These are phyloP conservation scores for Homarus americanus DNA, from an alignment of 1,140 invertebrate species.

Conservation along the genomic window DNA sequence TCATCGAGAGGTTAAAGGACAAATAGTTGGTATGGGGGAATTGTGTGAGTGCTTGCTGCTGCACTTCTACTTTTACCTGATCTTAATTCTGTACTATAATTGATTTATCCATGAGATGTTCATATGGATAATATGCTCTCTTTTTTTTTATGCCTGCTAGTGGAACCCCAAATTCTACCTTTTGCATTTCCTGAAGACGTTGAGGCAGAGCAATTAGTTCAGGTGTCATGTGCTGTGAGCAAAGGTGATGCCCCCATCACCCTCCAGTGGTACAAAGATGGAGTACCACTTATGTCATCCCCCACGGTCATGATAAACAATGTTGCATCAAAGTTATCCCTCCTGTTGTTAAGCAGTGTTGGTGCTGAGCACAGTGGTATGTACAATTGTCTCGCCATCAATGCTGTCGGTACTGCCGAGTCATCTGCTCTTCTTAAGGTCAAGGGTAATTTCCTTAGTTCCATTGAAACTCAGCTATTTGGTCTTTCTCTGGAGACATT, in stretches of 20 bases:
- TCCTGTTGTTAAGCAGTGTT: constrained; percentile 74
- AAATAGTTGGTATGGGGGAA: too few species aligned
- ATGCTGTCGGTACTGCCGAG: constrained; percentile 76
- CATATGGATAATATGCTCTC: background rate
- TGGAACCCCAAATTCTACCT: constrained; percentile 67
- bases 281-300: constrained; percentile 76
- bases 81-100: background rate
- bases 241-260: constrained; percentile 78
- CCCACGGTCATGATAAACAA: constrained; percentile 77
- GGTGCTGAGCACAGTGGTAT: constrained; percentile 76
- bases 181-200: constrained; percentile 73
- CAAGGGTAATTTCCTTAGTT: constrained; percentile 70
- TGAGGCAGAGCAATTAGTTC: constrained; percentile 68
- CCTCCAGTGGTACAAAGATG: constrained; percentile 79
- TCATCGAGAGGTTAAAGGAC: too few species aligned
- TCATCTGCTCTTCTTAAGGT: constrained; percentile 76
- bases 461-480: constrained; percentile 8
- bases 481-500: too few species aligned
- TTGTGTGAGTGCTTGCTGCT: too few species aligned
- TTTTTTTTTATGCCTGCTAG: constrained; percentile 41
- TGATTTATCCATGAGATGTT: background rate
- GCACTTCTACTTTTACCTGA: background rate
- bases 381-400: constrained; percentile 77
- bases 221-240: constrained; percentile 72
- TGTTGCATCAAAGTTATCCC: constrained; percentile 75